Evolutionary conservation across 2,113 vertebrate species (phyloP).

Genomic region (Centropus bengalensis): DNA sequence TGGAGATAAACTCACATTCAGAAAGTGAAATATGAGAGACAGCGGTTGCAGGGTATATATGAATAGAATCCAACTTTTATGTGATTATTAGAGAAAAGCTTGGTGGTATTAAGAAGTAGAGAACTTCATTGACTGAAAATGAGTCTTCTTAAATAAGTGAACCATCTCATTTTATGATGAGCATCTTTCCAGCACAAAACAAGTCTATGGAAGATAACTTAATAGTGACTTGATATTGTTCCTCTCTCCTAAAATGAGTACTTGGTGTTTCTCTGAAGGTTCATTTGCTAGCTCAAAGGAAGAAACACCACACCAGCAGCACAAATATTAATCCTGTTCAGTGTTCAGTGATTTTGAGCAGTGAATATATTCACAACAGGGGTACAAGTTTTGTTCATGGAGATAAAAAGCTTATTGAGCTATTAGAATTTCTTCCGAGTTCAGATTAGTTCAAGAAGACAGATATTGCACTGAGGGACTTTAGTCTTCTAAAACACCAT

Average conservation of each 20-base stretch:
- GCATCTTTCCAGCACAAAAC: background rate
- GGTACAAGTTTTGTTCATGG: slow-evolving; percentile 18
- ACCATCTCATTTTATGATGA: background rate
- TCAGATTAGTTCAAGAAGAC: slow-evolving; percentile 46
- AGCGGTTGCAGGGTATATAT: background rate
- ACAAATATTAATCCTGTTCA: background rate
- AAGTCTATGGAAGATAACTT: background rate
- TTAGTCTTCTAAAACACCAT: slow-evolving; percentile 42
- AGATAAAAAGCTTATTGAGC: slow-evolving; percentile 42
- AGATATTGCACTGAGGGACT: background rate
- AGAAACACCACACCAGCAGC: background rate
- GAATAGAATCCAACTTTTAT: background rate
- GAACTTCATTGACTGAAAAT: background rate
- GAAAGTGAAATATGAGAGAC: background rate
- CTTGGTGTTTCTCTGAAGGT: background rate
- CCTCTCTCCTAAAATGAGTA: slow-evolving; percentile 11
- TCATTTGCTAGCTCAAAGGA: background rate
- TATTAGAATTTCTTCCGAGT: slow-evolving; percentile 53
- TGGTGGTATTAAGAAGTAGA: background rate
- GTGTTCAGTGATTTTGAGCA: background rate
- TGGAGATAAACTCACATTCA: background rate
- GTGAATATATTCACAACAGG: background rate
- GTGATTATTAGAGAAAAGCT: background rate
- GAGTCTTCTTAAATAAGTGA: background rate
- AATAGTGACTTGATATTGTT: slow-evolving; percentile 20